Evolutionary conservation across 2,888 invertebrate genomes (phyloP).

Genomic region (Biston betularia): DNA sequence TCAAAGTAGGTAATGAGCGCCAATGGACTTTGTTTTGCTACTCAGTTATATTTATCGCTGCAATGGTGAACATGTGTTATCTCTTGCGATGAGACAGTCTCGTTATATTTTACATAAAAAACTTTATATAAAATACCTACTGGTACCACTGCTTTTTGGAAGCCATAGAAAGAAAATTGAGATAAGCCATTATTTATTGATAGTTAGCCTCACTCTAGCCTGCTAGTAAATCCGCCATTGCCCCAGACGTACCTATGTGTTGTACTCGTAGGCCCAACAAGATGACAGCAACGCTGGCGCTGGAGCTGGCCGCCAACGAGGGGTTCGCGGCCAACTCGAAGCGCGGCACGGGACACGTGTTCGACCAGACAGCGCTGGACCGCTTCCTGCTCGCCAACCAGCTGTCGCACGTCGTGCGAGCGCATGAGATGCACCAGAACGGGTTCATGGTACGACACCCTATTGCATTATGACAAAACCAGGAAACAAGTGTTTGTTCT

Average conservation of each 20-base stretch:
- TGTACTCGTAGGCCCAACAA: slow-evolving; percentile 64
- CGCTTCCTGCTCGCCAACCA: slow-evolving; percentile 88
- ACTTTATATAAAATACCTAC: too few relatives aligned
- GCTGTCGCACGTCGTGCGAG: slow-evolving; percentile 90
- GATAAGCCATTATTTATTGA: too few relatives aligned
- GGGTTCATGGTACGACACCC: slow-evolving; percentile 87
- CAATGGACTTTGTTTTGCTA: too few relatives aligned
- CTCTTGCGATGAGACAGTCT: too few relatives aligned
- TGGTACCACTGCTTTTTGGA: too few relatives aligned
- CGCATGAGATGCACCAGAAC: slow-evolving; percentile 90
- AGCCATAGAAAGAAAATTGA: too few relatives aligned
- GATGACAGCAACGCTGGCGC: slow-evolving; percentile 75
- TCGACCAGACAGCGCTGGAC: slow-evolving; percentile 89
- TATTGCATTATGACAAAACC: too few relatives aligned
- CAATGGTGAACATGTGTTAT: too few relatives aligned
- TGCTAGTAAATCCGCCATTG: background rate
- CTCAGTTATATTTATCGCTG: too few relatives aligned
- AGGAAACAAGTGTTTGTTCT: too few relatives aligned
- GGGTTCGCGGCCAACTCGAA: slow-evolving; percentile 89
- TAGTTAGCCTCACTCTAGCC: background rate
- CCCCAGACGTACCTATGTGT: background rate
- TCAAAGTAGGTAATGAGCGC: too few relatives aligned
- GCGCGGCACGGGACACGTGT: slow-evolving; percentile 91
- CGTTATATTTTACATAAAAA: too few relatives aligned
- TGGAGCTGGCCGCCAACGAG: slow-evolving; percentile 85